phyloP scores from a whole-genome alignment of 1,140 invertebrate genomes.

The Brachionus plicatilis region DNA sequence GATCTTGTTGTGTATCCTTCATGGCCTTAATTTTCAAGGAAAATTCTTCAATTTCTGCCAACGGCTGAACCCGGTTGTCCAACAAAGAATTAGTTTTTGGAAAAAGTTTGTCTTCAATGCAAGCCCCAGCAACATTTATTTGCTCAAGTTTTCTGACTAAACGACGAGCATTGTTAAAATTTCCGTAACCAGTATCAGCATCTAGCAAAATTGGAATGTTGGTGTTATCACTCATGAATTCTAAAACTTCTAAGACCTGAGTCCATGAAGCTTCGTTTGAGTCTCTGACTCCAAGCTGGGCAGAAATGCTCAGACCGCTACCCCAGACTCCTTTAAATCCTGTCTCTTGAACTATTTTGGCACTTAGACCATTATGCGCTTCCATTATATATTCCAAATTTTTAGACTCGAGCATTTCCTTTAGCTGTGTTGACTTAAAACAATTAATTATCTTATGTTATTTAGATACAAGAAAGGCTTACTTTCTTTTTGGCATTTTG shows the following conservation, averaged over 20 bases:
- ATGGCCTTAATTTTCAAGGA: slow-evolving; percentile 56
- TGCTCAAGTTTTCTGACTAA: slow-evolving; percentile 57
- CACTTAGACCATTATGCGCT: slow-evolving; percentile 58
- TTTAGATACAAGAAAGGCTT: background rate
- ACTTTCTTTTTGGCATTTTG: background rate
- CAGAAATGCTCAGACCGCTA: slow-evolving; percentile 57
- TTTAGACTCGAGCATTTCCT: slow-evolving; percentile 53
- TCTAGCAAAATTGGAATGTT: slow-evolving; percentile 57
- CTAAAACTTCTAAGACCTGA: slow-evolving; percentile 57
- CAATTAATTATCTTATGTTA: background rate
- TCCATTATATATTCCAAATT: slow-evolving; percentile 58
- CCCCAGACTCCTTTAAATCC: slow-evolving; percentile 56
- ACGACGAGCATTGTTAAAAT: slow-evolving; percentile 58
- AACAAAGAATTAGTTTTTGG: slow-evolving; percentile 58
- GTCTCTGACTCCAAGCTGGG: slow-evolving; percentile 56
- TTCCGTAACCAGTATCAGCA: slow-evolving; percentile 59
- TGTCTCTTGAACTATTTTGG: slow-evolving; percentile 56
- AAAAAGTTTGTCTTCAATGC: slow-evolving; percentile 58
- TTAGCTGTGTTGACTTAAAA: slow-evolving; percentile 54
- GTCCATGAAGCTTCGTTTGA: slow-evolving; percentile 59
- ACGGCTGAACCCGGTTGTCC: slow-evolving; percentile 53
- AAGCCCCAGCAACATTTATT: slow-evolving; percentile 58
- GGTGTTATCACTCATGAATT: slow-evolving; percentile 58
- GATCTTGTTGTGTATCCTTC: slow-evolving; percentile 56
- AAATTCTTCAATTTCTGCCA: slow-evolving; percentile 58